Percentiles rank a stretch among this genome's conserved stretches.
Conservation (phyloP, 1,140 invertebrate species). For the Drosophila ercepeae region DNA sequence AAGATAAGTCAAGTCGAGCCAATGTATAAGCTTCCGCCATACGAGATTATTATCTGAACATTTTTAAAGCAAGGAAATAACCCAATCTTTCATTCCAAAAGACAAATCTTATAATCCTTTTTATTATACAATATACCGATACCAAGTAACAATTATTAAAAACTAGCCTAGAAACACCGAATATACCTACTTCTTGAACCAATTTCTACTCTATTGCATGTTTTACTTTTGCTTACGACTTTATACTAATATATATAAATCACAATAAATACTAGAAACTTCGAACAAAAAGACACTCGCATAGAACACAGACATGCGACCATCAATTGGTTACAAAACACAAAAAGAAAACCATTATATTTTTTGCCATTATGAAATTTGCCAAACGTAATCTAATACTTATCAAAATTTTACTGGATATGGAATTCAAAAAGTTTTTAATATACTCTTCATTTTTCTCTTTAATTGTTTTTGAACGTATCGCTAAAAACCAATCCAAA, state of each 20-base stretch:
- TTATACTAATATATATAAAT: conserved; percentile 51
- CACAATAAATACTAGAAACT: conserved; percentile 54
- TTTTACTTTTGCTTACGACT: conserved; percentile 64
- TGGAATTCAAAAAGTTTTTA: conserved; percentile 76
- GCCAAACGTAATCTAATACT: conserved; percentile 41
- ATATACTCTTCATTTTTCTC: conserved; percentile 80
- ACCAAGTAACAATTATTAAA: conserved; percentile 4
- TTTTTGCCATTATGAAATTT: conserved; percentile 69
- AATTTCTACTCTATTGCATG: conserved; percentile 57
- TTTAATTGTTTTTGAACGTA: conserved; percentile 81
- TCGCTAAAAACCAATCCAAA: conserved; percentile 65
- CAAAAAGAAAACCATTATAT: conserved; percentile 46
- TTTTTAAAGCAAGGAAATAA: conserved; percentile 2
- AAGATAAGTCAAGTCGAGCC: neutral
- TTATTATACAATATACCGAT: conserved; percentile 5
- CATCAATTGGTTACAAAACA: conserved; percentile 24
- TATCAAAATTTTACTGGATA: conserved; percentile 66
- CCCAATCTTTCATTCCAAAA: neutral
- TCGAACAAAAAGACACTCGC: conserved; percentile 19
- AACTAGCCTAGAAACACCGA: conserved; percentile 35
- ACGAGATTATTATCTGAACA: neutral
- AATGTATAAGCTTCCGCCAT: neutral
- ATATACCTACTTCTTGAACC: conserved; percentile 28
- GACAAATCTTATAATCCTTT: conserved; percentile 5
- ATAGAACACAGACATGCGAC: conserved; percentile 32